These are phyloP conservation scores for Oplegnathus fasciatus DNA, from an alignment of 2,113 vertebrate species.

Conservation along the genomic window DNA sequence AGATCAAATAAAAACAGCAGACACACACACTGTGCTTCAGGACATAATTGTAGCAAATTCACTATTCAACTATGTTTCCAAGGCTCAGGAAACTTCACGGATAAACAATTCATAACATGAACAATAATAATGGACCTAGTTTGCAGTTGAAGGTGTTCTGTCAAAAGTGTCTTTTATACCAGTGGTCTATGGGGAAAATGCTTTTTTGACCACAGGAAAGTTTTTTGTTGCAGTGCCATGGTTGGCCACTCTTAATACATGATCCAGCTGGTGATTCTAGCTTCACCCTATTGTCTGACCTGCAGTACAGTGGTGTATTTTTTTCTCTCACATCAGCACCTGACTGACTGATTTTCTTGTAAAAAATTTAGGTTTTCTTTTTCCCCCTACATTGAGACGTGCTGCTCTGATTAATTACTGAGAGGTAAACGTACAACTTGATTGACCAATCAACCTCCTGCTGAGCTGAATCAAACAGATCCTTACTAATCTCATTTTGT, in stretches of 20 bases:
- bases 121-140: too few relatives aligned
- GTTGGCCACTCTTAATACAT: neutral
- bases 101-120: too few relatives aligned
- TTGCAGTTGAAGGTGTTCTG: too few relatives aligned
- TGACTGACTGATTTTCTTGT: neutral
- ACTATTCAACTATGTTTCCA: neutral
- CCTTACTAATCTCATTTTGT: too few relatives aligned
- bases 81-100: too few relatives aligned
- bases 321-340: neutral
- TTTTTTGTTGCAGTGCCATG: neutral
- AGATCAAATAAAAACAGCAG: neutral
- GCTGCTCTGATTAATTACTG: neutral
- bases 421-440: neutral
- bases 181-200: neutral
- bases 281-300: neutral
- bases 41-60: neutral
- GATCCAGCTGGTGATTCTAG: neutral
- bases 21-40: neutral
- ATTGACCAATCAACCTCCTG: neutral
- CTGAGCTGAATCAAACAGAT: neutral
- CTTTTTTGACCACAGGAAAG: neutral
- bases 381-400: neutral
- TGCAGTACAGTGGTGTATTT: neutral
- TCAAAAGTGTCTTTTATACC: neutral
- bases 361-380: too few relatives aligned